Conservation (phyloP, 35 echinoderm and acorn worm species). For the Chiridota heheva region DNA sequence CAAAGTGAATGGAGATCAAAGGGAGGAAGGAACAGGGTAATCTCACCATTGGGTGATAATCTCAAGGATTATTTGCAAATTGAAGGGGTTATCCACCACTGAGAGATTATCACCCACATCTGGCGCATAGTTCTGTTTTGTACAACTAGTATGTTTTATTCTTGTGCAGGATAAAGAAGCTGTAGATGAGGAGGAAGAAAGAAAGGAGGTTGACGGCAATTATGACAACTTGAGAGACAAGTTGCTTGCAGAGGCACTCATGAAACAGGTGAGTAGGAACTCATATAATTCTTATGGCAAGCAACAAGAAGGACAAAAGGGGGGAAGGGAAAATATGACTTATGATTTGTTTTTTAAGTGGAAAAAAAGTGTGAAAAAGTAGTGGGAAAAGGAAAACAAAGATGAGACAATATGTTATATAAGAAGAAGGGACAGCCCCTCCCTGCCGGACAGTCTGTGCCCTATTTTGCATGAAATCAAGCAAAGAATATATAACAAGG, state of each 20-base stretch:
- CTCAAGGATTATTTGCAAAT: too few species aligned
- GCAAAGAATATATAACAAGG: too few species aligned
- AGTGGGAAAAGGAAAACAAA: not conserved
- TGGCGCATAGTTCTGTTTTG: too few species aligned
- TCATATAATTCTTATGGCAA: not conserved
- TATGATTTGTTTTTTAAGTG: not conserved
- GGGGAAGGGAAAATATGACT: not conserved
- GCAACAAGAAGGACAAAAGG: not conserved
- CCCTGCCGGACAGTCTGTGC: too few species aligned
- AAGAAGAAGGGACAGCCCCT: too few species aligned
- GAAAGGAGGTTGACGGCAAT: constrained; percentile 70
- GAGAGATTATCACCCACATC: too few species aligned
- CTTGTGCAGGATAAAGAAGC: constrained; percentile 13
- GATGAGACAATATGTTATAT: not conserved
- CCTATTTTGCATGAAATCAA: too few species aligned
- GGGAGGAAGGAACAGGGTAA: too few species aligned
- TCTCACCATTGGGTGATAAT: too few species aligned
- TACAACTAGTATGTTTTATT: too few species aligned
- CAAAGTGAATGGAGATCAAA: too few species aligned
- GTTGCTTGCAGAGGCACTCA: constrained; percentile 77
- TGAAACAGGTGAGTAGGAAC: constrained; percentile 75
- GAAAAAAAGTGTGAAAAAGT: not conserved
- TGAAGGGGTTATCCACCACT: too few species aligned
- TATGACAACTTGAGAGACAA: constrained; percentile 90
- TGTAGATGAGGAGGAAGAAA: constrained; percentile 13